Percentiles rank a stretch among this genome's conserved stretches.
Evolutionary conservation across 2,113 vertebrate genomes (phyloP).

Genomic region (Nerophis lumbriciformis): DNA sequence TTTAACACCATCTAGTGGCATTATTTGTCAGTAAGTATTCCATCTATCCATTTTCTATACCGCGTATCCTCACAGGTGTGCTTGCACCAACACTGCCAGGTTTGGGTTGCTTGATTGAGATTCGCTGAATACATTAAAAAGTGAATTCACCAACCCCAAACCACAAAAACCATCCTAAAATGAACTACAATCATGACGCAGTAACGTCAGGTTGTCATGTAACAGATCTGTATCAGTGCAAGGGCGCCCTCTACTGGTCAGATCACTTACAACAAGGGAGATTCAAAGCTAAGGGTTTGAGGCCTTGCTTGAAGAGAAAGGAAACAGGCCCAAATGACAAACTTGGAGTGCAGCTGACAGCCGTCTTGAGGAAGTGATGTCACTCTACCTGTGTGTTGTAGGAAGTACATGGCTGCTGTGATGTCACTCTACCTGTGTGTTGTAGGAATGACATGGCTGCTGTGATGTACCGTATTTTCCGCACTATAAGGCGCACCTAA

Average conservation of each 20-base stretch:
- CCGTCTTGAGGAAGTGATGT: no score
- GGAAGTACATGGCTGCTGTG: no score
- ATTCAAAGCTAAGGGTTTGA: background rate
- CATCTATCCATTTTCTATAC: no score
- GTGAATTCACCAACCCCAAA: constrained; percentile 9
- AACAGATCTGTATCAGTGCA: constrained; percentile 23
- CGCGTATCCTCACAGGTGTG: no score
- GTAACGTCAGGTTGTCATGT: constrained; percentile 33
- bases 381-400: no score
- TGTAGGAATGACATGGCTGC: no score
- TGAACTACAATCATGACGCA: background rate
- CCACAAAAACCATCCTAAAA: constrained; percentile 11
- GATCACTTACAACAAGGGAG: background rate
- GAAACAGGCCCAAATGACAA: background rate
- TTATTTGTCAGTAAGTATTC: background rate
- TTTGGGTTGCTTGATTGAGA: background rate
- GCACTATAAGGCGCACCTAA: no score
- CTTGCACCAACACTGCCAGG: background rate
- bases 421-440: no score
- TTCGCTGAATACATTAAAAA: background rate
- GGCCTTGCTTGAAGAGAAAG: background rate
- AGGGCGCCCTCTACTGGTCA: constrained; percentile 46
- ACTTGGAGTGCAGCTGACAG: background rate
- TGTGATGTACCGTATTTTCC: no score
- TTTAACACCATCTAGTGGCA: constrained; percentile 4